phyloP scores from a whole-genome alignment of 2,113 vertebrate species.

The Neodontobutis hainanensis region DNA sequence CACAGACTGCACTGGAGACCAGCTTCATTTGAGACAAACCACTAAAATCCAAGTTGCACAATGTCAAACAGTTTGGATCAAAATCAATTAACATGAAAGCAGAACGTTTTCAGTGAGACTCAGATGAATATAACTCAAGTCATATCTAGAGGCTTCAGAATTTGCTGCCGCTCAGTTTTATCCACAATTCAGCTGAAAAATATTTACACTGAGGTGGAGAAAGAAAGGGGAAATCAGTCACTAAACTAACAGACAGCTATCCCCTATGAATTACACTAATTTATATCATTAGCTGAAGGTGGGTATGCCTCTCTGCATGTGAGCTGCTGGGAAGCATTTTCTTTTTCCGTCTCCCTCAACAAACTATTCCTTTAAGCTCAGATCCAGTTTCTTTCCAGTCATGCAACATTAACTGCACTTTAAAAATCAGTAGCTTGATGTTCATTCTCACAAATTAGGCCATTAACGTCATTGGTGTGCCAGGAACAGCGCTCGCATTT shows the following conservation, averaged over 20 bases:
- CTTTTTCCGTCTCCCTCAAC: constrained; percentile 73
- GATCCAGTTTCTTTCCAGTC: constrained; percentile 76
- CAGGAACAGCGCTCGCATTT: constrained; percentile 66
- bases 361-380: constrained; percentile 73
- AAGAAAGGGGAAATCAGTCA: constrained; percentile 43
- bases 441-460: constrained; percentile 75
- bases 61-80: constrained; percentile 41
- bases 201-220: constrained; percentile 60
- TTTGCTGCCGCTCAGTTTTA: constrained; percentile 13
- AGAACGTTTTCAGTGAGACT: constrained; percentile 22
- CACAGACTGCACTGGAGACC: constrained; percentile 13
- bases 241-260: constrained; percentile 62
- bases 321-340: constrained; percentile 74
- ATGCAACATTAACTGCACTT: constrained; percentile 77
- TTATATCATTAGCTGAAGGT: constrained; percentile 70
- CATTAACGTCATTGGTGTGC: constrained; percentile 68
- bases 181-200: constrained; percentile 46
- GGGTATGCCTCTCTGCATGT: constrained; percentile 65
- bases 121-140: constrained; percentile 33
- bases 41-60: constrained; percentile 25
- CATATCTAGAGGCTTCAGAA: constrained; percentile 11
- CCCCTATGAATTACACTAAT: constrained; percentile 62
- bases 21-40: constrained; percentile 8
- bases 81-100: constrained; percentile 29
- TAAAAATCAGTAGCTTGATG: constrained; percentile 77